phyloP scores from a whole-genome alignment of 2,113 vertebrate species.

The Rhinopomastus cyanomelas region DNA sequence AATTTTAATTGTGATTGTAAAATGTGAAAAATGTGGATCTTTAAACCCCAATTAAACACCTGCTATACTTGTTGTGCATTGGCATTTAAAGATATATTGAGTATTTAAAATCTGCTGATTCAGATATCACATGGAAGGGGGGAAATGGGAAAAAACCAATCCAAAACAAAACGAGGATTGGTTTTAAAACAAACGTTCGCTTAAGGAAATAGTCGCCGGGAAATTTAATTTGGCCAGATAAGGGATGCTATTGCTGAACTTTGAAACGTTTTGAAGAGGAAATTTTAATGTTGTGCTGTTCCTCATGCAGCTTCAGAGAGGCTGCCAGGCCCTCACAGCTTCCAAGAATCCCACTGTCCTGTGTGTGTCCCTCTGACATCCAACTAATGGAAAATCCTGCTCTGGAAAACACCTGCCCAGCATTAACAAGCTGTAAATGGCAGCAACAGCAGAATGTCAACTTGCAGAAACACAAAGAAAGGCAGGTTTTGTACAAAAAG shows the following conservation, averaged over 20 bases:
- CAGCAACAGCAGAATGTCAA: slow-evolving; percentile 68
- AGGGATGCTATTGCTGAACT: slow-evolving; percentile 52
- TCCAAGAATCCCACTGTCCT: slow-evolving; percentile 70
- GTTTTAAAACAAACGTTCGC: slow-evolving; percentile 69
- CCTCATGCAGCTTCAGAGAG: slow-evolving; percentile 38
- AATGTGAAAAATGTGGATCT: slow-evolving; percentile 86
- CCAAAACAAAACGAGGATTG: not conserved
- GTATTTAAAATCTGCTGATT: slow-evolving; percentile 87
- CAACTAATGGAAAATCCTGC: slow-evolving; percentile 74
- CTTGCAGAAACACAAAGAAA: slow-evolving; percentile 65
- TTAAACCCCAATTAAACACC: slow-evolving; percentile 90
- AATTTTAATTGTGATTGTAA: slow-evolving; percentile 90
- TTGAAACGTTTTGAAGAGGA: slow-evolving; percentile 45
- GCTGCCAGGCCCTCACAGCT: slow-evolving; percentile 60
- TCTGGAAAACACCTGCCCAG: slow-evolving; percentile 77
- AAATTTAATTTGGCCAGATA: slow-evolving; percentile 70
- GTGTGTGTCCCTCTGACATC: slow-evolving; percentile 75
- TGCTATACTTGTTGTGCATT: slow-evolving; percentile 85
- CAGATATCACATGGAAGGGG: slow-evolving; percentile 74
- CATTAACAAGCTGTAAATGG: slow-evolving; percentile 76
- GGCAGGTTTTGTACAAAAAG: slow-evolving; percentile 40
- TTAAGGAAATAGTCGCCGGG: slow-evolving; percentile 66
- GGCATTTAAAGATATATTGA: slow-evolving; percentile 87
- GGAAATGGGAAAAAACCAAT: slow-evolving; percentile 35
- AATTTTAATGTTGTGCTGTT: slow-evolving; percentile 15